Percentiles rank a stretch among this genome's conserved stretches.
phyloP scores from a whole-genome alignment of 1,140 invertebrate genomes.

The Daktulosphaira vitifoliae region DNA sequence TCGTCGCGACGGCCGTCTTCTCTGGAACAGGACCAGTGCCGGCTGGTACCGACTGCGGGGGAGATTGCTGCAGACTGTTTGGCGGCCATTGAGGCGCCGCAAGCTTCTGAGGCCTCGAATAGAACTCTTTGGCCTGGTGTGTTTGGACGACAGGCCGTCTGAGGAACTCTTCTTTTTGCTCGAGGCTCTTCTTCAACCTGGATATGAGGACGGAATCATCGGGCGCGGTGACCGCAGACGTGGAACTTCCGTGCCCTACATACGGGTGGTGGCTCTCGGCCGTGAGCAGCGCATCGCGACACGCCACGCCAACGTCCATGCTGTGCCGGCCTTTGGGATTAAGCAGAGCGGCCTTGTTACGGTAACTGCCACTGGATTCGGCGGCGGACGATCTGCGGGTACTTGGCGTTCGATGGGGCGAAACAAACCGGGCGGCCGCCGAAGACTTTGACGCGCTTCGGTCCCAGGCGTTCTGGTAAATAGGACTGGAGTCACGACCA shows the following conservation, averaged over 20 bases:
- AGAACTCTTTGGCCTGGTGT: constrained; percentile 57
- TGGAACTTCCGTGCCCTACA: constrained; percentile 10
- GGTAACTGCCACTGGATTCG: constrained; percentile 8
- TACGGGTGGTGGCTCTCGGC: background rate
- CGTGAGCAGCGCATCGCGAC: background rate
- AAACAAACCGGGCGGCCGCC: constrained; percentile 19
- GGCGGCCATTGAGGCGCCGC: constrained; percentile 66
- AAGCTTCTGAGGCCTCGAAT: constrained; percentile 64
- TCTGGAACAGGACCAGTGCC: background rate
- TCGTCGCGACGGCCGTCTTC: background rate
- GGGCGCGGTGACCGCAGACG: background rate
- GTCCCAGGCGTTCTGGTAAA: constrained; percentile 15
- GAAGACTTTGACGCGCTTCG: constrained; percentile 1
- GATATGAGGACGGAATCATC: constrained; percentile 60
- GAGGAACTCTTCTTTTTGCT: constrained; percentile 80
- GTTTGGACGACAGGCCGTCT: constrained; percentile 59
- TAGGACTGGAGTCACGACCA: constrained; percentile 18
- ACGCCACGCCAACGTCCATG: constrained; percentile 30
- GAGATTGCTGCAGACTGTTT: background rate
- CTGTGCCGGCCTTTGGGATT: constrained; percentile 25
- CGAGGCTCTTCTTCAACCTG: constrained; percentile 67
- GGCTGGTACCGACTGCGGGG: background rate
- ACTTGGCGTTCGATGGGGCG: constrained; percentile 2
- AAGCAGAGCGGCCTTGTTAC: background rate
- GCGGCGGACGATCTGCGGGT: constrained; percentile 14